Base-by-base conservation (phyloP, 2,113 vertebrate genomes). In the Theristicus caerulescens region DNA sequence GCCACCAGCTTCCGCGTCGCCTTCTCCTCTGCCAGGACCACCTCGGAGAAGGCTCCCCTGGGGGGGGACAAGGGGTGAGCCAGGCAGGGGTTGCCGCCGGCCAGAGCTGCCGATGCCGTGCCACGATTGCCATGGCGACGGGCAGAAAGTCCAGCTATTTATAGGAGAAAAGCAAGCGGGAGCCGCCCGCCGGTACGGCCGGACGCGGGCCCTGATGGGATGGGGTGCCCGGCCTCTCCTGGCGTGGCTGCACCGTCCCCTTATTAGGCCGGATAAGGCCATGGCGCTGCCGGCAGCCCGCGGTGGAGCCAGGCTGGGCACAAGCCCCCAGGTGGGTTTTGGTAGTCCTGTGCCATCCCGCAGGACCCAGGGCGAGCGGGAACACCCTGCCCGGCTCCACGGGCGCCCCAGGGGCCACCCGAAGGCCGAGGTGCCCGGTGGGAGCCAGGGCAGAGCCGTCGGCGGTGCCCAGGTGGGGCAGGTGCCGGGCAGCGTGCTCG, bases 21-120 rank as follows among this genome's bases (percentile, higher is more conserved):
- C 97, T 98, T 99, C 97, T 99, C 99, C 95, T 99, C 99, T 0
- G 99, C 99, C 96, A 99, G 98, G 96, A 99, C 98, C 85, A 99
- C 99, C 97, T 99, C 99, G 0, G 99, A 99, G 97, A 99, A 99
- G 36, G 99, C 99, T 16, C 99, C 99, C 71, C 99, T 99, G 98
- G 55, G 16, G 9, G 49, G 9, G 17, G 25, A 4, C 14, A 11
- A 91, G 58, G 38, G 47, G 59, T 94, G 47, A 92, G 81, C 6
- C 0, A 18, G 51, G 70, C 59, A 17, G 3, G 3, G 47, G 73
- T n/a, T 10, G 52, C 66, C 2, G 9, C 42, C 1, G 13, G 69
- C 40, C 2, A 0, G 51, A 81, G 51, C 66, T 1, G 1, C 25
- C 10, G 38, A 88, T 54, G 65, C 94, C 38, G 22, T 21, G 83